A percentile compares a stretch with the other conserved stretches of the same genome.
Conservation (phyloP, 64 coral and sea anemone genomes). For the Montipora foliosa region DNA sequence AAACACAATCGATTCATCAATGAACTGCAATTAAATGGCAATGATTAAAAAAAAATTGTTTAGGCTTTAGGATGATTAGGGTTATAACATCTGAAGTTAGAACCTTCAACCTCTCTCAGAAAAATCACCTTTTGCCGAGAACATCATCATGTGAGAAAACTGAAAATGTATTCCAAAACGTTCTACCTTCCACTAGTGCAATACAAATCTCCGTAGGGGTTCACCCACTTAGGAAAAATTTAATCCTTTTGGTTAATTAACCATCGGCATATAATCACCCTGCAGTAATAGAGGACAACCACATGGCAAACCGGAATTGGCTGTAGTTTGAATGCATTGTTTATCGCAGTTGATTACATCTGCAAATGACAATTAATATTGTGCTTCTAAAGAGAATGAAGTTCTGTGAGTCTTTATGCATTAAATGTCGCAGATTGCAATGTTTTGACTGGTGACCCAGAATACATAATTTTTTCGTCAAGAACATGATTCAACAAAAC, state of each 20-base stretch:
- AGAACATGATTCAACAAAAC: too few species aligned
- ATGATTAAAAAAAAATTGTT: neutral
- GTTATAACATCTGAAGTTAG: neutral
- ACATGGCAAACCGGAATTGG: constrained; percentile 23
- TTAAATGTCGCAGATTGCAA: neutral
- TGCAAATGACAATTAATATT: neutral
- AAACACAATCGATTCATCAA: neutral
- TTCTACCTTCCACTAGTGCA: neutral
- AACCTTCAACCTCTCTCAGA: neutral
- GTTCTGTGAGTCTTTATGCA: neutral
- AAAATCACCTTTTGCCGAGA: neutral
- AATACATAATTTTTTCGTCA: neutral
- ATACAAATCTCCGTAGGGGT: constrained; percentile 31
- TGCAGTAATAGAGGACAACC: neutral
- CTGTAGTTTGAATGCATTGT: neutral
- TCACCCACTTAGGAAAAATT: neutral
- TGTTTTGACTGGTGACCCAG: neutral
- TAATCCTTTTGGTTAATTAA: constrained; percentile 18
- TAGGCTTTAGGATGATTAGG: neutral
- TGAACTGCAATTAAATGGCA: constrained; percentile 1
- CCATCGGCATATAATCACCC: neutral
- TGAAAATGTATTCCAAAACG: neutral
- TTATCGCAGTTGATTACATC: neutral
- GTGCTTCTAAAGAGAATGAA: neutral
- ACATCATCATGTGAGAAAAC: neutral